Evolutionary conservation across 2,113 vertebrate genomes (phyloP).

Genomic region (Brachyhypopomus occidentalis): DNA sequence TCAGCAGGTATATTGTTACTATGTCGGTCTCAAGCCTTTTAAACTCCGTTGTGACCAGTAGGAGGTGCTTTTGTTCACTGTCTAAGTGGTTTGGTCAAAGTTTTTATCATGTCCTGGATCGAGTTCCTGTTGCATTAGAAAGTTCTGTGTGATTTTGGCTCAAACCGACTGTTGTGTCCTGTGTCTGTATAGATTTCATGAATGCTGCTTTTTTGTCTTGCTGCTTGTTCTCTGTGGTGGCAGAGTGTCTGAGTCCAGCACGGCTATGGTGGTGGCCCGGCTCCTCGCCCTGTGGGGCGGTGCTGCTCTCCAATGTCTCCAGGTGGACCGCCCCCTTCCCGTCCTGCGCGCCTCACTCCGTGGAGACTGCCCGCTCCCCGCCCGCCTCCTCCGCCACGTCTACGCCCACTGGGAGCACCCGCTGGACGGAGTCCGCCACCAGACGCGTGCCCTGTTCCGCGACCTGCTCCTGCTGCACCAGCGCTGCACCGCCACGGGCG

Average conservation of each 20-base stretch:
- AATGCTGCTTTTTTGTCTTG: too few species aligned
- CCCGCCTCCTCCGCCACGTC: constrained; percentile 83
- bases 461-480: constrained; percentile 86
- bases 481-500: constrained; percentile 28
- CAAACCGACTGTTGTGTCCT: too few species aligned
- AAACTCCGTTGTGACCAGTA: too few species aligned
- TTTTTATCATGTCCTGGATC: too few species aligned
- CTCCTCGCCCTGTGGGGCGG: constrained; percentile 86
- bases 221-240: not conserved
- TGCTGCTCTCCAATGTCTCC: constrained; percentile 79
- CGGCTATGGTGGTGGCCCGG: constrained; percentile 84
- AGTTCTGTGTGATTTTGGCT: not conserved
- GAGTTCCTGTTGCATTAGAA: not conserved
- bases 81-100: too few species aligned
- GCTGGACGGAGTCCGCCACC: constrained; percentile 89
- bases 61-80: too few species aligned
- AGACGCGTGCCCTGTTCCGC: constrained; percentile 86
- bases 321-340: constrained; percentile 62
- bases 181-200: too few species aligned
- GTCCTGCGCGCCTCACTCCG: constrained; percentile 71
- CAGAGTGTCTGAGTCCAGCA: constrained; percentile 88
- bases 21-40: too few species aligned
- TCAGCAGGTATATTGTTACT: too few species aligned
- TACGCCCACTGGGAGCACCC: constrained; percentile 96
- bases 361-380: constrained; percentile 73